Evolutionary conservation across 2,888 invertebrate genomes (phyloP).

Genomic region (Drosophila cognata): DNA sequence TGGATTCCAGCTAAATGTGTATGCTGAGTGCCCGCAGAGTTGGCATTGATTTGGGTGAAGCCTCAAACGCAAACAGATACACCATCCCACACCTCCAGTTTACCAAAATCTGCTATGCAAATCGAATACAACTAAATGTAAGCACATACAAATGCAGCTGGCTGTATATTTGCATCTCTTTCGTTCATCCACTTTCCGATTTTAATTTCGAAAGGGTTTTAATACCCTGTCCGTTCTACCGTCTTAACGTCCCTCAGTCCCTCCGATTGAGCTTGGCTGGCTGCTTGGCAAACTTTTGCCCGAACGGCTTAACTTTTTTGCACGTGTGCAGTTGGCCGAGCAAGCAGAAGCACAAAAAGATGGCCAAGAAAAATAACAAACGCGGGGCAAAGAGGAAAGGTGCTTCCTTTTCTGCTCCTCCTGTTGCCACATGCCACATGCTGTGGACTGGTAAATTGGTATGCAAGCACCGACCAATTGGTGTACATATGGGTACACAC

Average conservation of each 20-base stretch:
- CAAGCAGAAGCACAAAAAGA: conserved; percentile 3
- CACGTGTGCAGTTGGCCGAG: conserved; percentile 64
- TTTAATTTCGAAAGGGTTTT: conserved; percentile 67
- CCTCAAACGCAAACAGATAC: background rate
- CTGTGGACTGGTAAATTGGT: conserved; percentile 37
- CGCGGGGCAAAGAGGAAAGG: conserved; percentile 9
- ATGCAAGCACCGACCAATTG: conserved; percentile 43
- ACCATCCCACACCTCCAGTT: background rate
- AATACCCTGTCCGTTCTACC: conserved; percentile 51
- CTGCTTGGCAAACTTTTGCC: conserved; percentile 64
- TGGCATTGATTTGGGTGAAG: conserved; percentile 75
- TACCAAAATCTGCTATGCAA: conserved; percentile 69
- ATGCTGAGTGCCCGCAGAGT: conserved; percentile 56
- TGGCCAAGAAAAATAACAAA: conserved; percentile 12
- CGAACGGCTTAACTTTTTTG: conserved; percentile 75
- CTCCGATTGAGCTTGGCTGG: conserved; percentile 8
- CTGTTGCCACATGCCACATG: conserved; percentile 27
- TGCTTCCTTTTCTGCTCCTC: conserved; percentile 2
- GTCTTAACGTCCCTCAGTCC: background rate
- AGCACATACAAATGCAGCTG: conserved; percentile 74
- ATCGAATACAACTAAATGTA: conserved; percentile 79
- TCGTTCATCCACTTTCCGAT: conserved; percentile 39
- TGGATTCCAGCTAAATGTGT: conserved; percentile 6
- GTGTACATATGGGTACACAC: conserved; percentile 26
- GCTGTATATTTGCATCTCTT: conserved; percentile 20